Percentiles rank a stretch among this genome's conserved stretches.
These are phyloP conservation scores for Hirudo medicinalis DNA, from an alignment of 1,140 invertebrate genomes.

Conservation along the genomic window DNA sequence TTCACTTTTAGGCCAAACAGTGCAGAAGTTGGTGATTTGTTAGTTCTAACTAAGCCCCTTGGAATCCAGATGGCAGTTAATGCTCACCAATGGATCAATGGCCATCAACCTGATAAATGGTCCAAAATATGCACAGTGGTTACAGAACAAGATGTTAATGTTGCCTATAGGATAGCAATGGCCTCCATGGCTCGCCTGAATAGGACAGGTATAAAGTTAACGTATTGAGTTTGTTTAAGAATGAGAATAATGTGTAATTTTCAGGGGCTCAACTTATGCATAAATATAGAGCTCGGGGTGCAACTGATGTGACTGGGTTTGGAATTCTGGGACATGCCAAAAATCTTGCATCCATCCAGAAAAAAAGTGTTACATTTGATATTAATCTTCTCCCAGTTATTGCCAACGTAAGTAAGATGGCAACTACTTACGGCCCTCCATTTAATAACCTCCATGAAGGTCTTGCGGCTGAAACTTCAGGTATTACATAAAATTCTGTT, in stretches of 20 bases:
- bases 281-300: conserved; percentile 92
- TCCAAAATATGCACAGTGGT: conserved; percentile 87
- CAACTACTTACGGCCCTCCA: conserved; percentile 61
- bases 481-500: conserved; percentile 24
- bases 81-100: conserved; percentile 78
- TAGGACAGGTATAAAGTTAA: conserved; percentile 51
- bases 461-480: conserved; percentile 55
- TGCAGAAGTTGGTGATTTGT: conserved; percentile 85
- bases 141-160: conserved; percentile 78
- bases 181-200: conserved; percentile 92
- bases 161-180: conserved; percentile 88
- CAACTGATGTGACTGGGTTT: conserved; percentile 92
- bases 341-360: conserved; percentile 85
- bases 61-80: conserved; percentile 93
- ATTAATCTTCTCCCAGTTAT: conserved; percentile 94
- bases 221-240: conserved; percentile 10
- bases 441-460: conserved; percentile 61
- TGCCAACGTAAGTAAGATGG: conserved; percentile 86
- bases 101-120: conserved; percentile 75
- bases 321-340: conserved; percentile 88
- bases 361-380: conserved; percentile 90
- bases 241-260: conserved; percentile 26
- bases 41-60: conserved; percentile 88
- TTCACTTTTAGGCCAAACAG: conserved; percentile 59
- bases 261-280: conserved; percentile 81